Evolutionary conservation across 1,140 invertebrate genomes (phyloP).

Genomic region (Bacillus rossius): DNA sequence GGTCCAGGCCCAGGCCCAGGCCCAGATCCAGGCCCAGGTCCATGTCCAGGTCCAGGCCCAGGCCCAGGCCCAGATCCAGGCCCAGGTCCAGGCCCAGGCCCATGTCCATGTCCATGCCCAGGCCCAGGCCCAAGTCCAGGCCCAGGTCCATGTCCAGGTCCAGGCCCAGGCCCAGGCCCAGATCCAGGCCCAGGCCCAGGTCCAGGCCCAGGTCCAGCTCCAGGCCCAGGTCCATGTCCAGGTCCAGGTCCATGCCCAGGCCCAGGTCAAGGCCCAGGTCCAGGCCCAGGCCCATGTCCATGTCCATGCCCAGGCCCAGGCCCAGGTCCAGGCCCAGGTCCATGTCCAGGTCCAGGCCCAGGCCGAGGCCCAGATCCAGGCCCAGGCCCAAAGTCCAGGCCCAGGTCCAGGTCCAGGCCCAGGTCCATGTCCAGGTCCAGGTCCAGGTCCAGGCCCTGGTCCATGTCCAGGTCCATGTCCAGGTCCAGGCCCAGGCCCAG

Average conservation of each 20-base stretch:
- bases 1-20: neutral
- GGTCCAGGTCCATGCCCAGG: constrained; percentile 1
- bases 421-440: neutral
- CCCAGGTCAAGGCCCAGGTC: constrained; percentile 1
- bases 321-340: neutral
- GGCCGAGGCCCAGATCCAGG: neutral
- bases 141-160: neutral
- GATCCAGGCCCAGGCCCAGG: neutral
- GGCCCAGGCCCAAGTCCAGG: neutral
- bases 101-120: no score
- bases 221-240: constrained; percentile 1
- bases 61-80: neutral
- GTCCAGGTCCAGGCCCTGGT: no score
- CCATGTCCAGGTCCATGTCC: no score
- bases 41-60: neutral
- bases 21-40: neutral
- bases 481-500: neutral
- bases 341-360: constrained; percentile 1
- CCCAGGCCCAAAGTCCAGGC: neutral
- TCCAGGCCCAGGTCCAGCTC: neutral
- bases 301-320: constrained; percentile 1
- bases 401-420: neutral
- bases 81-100: neutral
- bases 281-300: constrained; percentile 1
- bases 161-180: neutral